A percentile compares a stretch with the other conserved stretches of the same genome.
Conservation (phyloP, 2,797 vertebrate species). For the Hafferia zeledoni region DNA sequence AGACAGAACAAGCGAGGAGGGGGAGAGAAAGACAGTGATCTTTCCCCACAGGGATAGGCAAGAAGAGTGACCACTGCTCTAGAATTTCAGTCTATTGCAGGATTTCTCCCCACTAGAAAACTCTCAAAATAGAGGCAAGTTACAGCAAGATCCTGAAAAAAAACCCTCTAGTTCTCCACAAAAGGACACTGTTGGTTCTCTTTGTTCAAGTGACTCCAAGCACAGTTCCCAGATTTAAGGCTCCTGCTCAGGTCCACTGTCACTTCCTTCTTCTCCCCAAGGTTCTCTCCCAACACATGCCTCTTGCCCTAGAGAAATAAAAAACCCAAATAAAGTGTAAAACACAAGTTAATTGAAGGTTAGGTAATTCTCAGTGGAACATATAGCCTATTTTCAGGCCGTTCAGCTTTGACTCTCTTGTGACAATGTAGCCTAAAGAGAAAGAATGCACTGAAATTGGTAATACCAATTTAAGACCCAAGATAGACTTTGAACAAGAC, state of each 20-base stretch:
- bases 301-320: constrained; percentile 65
- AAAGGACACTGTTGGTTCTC: constrained; percentile 74
- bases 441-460: background rate
- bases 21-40: background rate
- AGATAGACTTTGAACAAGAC: background rate
- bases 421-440: fast-evolving
- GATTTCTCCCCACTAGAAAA: background rate
- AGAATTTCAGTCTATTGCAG: background rate
- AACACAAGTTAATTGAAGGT: background rate
- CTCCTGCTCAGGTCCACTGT: background rate
- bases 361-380: background rate
- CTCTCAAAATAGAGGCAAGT: background rate
- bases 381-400: background rate
- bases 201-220: constrained; percentile 72
- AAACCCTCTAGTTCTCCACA: constrained; percentile 65
- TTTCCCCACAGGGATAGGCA: background rate
- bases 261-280: constrained; percentile 68
- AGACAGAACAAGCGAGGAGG: background rate
- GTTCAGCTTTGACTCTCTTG: background rate
- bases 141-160: background rate
- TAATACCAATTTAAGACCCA: background rate
- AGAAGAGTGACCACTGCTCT: background rate
- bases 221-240: constrained; percentile 57
- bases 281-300: constrained; percentile 52
- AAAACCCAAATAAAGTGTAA: background rate